Evolutionary conservation across 2,888 invertebrate species (phyloP), one percentile per base, ranked within the genome.

Genomic region (Pterostichus niger): DNA sequence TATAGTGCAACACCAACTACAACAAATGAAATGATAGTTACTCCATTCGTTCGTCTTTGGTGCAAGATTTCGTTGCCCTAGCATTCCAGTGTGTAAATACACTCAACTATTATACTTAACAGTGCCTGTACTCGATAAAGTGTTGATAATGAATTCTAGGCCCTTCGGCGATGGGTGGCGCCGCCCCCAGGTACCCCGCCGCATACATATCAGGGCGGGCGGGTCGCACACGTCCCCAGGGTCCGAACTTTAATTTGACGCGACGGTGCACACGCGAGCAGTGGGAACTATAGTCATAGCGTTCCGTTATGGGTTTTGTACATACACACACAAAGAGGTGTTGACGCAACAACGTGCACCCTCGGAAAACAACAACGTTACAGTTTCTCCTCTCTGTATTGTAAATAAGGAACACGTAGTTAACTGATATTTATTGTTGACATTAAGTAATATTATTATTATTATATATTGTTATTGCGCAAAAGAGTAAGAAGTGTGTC

Each of bases 391-490:
- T 82, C 82, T 82, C 75, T 82, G 82, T 82, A 75, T 59, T 82
- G 82, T 82, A 82, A 59, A 82, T 82, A 82, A 75, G 73, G 59
- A 83, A 83, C 71, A 81, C 77, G 76, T 83, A 83, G 83, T 83
- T 76, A 77, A 77, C 49, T 64, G 77, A 83, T 83, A 83, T 83
- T 83, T 83, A 83, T 83, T 83, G 83, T 83, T 83, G 77, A 83
- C 40, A 83, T 83, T 77, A 83, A 82, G 82, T 83, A 75, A 75
- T 59, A 75, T 77, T 82, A 80, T 78, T 77, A 54, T 54, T 78
- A 80, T 71, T 81, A 81, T 73, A 82, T 75, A 83, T 83, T 83
- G 83, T 83, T 83, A 77, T 77, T 77, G 83, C 83, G 83, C 83
- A 83, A 82, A 82, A 82, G 75, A 82, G 61, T 82, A 82, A 82